Evolutionary conservation across 2,888 invertebrate genomes (phyloP).

Genomic region (Lithophane leautieri): DNA sequence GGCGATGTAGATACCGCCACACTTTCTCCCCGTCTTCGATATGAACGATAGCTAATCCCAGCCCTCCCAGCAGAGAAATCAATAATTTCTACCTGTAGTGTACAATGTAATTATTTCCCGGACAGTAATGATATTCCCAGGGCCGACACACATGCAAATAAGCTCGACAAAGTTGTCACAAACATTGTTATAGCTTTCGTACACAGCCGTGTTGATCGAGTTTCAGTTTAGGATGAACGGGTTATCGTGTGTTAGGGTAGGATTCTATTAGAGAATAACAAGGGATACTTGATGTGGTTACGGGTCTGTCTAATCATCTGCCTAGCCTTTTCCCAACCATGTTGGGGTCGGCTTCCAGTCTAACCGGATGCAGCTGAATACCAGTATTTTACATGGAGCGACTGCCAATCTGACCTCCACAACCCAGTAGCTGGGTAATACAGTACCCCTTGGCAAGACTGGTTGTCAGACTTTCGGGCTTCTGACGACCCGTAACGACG

Average conservation of each 20-base stretch:
- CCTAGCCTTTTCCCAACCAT: too few relatives aligned
- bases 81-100: constrained; percentile 8
- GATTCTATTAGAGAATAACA: constrained; percentile 26
- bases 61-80: not conserved
- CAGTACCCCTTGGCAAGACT: too few relatives aligned
- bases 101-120: constrained; percentile 31
- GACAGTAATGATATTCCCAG: constrained; percentile 41
- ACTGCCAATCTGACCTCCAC: too few relatives aligned
- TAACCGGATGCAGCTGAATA: too few relatives aligned
- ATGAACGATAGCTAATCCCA: not conserved
- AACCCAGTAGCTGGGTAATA: too few relatives aligned
- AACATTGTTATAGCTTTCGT: constrained; percentile 47
- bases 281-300: too few relatives aligned
- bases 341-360: too few relatives aligned
- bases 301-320: too few relatives aligned
- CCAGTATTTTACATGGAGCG: too few relatives aligned
- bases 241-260: constrained; percentile 22
- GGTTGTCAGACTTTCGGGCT: too few relatives aligned
- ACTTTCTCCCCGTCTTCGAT: not conserved
- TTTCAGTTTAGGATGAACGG: constrained; percentile 46
- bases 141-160: constrained; percentile 57
- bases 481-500: too few relatives aligned
- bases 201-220: constrained; percentile 41
- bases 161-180: constrained; percentile 45
- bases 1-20: too few relatives aligned